These are phyloP conservation scores for Pseudorhiza aurosa DNA, from an alignment of 30 jellyfish, hydroid and myxozoan genomes.

Conservation along the genomic window DNA sequence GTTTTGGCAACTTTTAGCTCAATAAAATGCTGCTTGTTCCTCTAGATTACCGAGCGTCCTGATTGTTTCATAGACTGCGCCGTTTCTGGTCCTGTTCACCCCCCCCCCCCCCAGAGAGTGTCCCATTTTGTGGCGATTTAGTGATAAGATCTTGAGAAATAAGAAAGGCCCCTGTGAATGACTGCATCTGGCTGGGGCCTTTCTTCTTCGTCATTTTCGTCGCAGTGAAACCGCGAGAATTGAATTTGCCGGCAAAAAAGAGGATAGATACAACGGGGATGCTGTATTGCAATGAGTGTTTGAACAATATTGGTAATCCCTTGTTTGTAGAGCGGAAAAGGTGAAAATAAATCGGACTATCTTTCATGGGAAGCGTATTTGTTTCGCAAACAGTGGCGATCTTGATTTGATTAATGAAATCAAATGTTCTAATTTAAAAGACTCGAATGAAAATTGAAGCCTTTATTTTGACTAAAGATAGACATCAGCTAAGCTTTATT, in stretches of 20 bases:
- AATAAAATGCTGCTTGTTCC: no score
- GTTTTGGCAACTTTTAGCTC: no score
- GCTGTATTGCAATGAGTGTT: conserved; percentile 7
- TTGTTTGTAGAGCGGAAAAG: conserved; percentile 37
- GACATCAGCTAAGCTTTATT: neutral
- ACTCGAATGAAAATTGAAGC: neutral
- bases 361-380: conserved; percentile 3
- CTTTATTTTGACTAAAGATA: neutral
- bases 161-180: no score
- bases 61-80: no score
- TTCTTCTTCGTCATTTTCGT: no score
- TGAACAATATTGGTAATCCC: conserved; percentile 21
- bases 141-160: no score
- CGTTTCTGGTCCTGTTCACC: no score
- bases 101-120: no score
- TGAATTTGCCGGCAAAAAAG: conserved; percentile 13
- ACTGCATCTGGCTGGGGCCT: no score
- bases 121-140: no score
- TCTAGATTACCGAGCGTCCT: no score
- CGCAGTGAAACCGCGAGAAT: conserved; percentile 14
- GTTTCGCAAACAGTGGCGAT: conserved; percentile 44
- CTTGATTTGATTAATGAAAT: conserved; percentile 30
- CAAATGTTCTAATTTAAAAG: conserved; percentile 25
- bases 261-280: neutral
- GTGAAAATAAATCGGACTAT: conserved; percentile 48